Evolutionary conservation across 2,888 invertebrate genomes (phyloP), one percentile per base, ranked within the genome.

Genomic region (Crioceris asparagi): DNA sequence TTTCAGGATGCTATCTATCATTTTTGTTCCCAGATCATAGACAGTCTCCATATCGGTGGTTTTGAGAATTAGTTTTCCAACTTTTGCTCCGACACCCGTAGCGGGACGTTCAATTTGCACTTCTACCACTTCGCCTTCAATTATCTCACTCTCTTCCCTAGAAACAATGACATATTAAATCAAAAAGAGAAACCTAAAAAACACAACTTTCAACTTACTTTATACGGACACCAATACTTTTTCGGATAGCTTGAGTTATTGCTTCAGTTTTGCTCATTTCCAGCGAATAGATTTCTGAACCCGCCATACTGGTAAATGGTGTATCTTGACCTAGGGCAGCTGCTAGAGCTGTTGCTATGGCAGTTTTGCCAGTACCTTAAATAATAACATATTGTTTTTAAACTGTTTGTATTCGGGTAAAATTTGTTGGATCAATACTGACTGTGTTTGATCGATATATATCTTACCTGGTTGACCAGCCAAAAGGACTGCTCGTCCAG

Each of bases 21-120:
- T 96, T 71, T 97, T 97, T 34, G 85, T 84, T 2, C 98, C 98
- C 60, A 99, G 73, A 62, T 99, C 98, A 60, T 98, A 99, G 46
- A 96, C 85, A 0, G 98, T 97, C 66, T 98, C 98, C 98, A 99
- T 99, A 64, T 98, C 98, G 0, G 96, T 97, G 0, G 98, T 98
- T 69, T 98, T 98, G 30, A 99, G 68, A 0, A 96, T 97, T 21
- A 98, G 70, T 54, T 97, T 90, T 2, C 96, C 96, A 29, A 91
- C 79, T 61, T 88, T 79, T 1, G 85, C 82, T 1, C 87, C 87
- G 10, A 83, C 77, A 15, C 90, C 93, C 0, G 91, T 84, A 0
- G 91, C 93, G 0, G 94, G 93, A 14, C 94, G 71, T 58, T 98
- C 98, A 17, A 98, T 86, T 61, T 93, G 90, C 30, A 99, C 83